Evolutionary conservation across 1,140 invertebrate species (phyloP), one percentile per base, ranked within the genome.

Genomic region (Bombus turneri): DNA sequence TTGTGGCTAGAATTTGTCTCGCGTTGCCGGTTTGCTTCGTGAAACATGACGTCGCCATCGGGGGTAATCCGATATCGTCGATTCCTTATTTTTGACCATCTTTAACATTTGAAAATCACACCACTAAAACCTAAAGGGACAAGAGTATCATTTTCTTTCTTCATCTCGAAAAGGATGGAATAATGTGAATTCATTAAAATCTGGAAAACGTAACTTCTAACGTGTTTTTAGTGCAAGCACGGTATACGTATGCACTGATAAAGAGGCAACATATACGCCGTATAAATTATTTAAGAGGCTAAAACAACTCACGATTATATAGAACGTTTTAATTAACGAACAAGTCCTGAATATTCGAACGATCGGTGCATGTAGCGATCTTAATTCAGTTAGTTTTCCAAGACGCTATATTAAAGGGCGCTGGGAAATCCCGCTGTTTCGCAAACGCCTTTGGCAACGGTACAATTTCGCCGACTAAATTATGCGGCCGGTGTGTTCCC

Each of bases 401-500:
- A 71, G 66, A 81, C 28, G 41, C 31, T 71, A 22, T 41, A 68
- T 79, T 79, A 68, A 69, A 72, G 47, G 43, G 28, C 34, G 28
- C 47, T n/a, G 28, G 47, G 6, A 57, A 71, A 81, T 57, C 79
- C 41, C 78, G n/a, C 25, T 47, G 78, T 39, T 31, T 39, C 68
- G 79, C 64, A 71, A 57, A 43, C 43, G 79, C 66, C 66, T 59
- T 72, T 41, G 68, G 62, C 62, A 81, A 81, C 34, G 41, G 9
- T 41, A 81, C 66, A 81, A 57, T 72, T 37, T 64, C 39, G 57
- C 37, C 31, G 75, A 83, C 43, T 22, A 73, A 83, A 83, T 83
- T 76, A 83, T 62, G 71, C 69, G 31, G 41, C 2, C 34, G 39
- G 18, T 6, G 31, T 41, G 37, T n/a, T 15, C 37, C 37, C 22